phyloP scores from a whole-genome alignment of 2,888 invertebrate species.

The Chironomus riparius region DNA sequence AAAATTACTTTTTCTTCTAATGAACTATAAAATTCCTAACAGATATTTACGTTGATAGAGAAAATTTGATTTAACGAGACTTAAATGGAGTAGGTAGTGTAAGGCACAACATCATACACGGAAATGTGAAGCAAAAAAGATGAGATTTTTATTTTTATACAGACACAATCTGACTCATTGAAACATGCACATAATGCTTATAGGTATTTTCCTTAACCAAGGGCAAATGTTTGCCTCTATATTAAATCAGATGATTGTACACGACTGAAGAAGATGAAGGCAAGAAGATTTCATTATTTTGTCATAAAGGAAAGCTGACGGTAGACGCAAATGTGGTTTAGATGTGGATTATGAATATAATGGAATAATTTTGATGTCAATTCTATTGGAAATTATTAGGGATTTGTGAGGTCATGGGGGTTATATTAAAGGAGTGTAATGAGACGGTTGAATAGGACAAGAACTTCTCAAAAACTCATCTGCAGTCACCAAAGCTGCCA shows the following conservation, averaged over 20 bases:
- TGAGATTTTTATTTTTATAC: neutral
- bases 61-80: conserved; percentile 2
- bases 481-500: too few relatives aligned
- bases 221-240: neutral
- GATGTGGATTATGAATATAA: neutral
- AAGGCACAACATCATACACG: neutral
- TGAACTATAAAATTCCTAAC: neutral
- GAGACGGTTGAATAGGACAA: too few relatives aligned
- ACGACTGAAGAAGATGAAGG: neutral
- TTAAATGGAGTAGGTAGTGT: neutral
- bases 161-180: too few relatives aligned
- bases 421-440: too few relatives aligned
- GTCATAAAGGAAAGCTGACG: neutral
- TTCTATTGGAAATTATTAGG: neutral
- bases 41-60: neutral
- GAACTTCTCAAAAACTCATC: too few relatives aligned
- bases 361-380: neutral
- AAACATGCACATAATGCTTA: too few relatives aligned
- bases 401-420: neutral
- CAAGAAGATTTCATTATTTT: neutral
- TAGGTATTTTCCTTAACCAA: neutral
- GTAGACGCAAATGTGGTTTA: neutral
- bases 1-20: neutral
- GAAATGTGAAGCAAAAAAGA: neutral
- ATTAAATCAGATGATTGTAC: neutral